Evolutionary conservation across 2,797 vertebrate species (phyloP), one percentile per base, ranked within the genome.

Genomic region (Eleutherodactylus coqui): DNA sequence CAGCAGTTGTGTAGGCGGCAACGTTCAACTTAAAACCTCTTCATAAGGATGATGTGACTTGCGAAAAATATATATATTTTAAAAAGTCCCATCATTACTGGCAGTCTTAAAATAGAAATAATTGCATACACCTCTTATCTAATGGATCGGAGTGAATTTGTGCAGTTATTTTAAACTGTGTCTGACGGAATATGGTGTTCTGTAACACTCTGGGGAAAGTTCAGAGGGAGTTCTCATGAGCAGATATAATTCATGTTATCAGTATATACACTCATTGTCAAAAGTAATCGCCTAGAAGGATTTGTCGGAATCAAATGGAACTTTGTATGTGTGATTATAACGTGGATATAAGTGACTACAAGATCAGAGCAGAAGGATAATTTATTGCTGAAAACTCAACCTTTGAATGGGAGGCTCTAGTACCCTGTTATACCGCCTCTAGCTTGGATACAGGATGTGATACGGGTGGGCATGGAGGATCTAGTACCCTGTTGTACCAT

Each of bases 1-100:
- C 80, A 82, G 64, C 80, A 72, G 80, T 82, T 70, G 67, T 83
- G 72, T 75, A 45, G 82, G 69, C 70, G 51, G 70, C 67, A 55
- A 82, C 72, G 29, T 32, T 73, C 45, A 72, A 45, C 49, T 72
- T 32, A 58, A 58, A 73, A 83, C 70, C 36, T 75, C 38, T 60
- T 72, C 47, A 53, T 47, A 14, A 70, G 58, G 64, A 82, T 55
- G 67, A 72, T 69, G 60, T 47, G 32, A 43, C 62, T 72, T 70
- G 29, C 36, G 29, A 70, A 72, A 82, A 27, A 10, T 55, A 53
- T n/a, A n/a, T n/a, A n/a, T n/a, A n/a, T n/a, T 55, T 41, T 82
- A n/a, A 69, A 64, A 82, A 82, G 13, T 10, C 62, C n/a, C 13
- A 70, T 82, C 47, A n/a, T 55, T 72, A n/a, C 34, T 9, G 4